A percentile compares a stretch with the other conserved stretches of the same genome.
These are phyloP conservation scores for Melozone crissalis DNA, from an alignment of 2,113 vertebrate species.

Conservation along the genomic window DNA sequence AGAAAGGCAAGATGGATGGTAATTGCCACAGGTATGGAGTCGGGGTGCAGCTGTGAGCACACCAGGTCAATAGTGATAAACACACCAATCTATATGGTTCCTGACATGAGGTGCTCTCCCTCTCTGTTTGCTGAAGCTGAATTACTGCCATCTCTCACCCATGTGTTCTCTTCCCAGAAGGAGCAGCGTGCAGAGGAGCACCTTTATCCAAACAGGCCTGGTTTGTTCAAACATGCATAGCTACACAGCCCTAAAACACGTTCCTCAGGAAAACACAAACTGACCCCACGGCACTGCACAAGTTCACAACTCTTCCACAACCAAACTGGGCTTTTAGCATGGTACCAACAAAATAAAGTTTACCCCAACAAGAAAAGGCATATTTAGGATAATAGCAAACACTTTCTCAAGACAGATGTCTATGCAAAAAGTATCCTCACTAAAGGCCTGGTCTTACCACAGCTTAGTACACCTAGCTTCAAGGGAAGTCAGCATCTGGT, in stretches of 20 bases:
- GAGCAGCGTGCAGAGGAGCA: not conserved
- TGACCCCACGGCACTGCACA: not conserved
- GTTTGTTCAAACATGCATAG: not conserved
- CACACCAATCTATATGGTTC: not conserved
- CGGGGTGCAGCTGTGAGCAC: not conserved
- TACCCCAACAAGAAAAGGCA: not conserved
- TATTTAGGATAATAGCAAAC: not conserved
- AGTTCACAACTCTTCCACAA: not conserved
- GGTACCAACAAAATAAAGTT: not conserved
- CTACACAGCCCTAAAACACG: accelerated
- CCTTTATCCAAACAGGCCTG: not conserved
- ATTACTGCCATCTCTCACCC: not conserved
- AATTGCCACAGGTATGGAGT: not conserved
- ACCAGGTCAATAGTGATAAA: not conserved
- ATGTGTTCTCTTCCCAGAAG: not conserved
- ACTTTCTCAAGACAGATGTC: not conserved
- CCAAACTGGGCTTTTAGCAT: accelerated
- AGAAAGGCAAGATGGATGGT: not conserved
- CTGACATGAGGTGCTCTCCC: not conserved
- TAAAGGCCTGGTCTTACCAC: not conserved
- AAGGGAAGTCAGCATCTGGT: not conserved
- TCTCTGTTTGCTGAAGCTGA: not conserved
- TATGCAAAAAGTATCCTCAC: not conserved
- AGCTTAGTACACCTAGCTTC: not conserved
- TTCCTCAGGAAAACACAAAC: not conserved